These are phyloP conservation scores for Drosophila yakuba DNA, from an alignment of 1,140 invertebrate species.

Conservation along the genomic window DNA sequence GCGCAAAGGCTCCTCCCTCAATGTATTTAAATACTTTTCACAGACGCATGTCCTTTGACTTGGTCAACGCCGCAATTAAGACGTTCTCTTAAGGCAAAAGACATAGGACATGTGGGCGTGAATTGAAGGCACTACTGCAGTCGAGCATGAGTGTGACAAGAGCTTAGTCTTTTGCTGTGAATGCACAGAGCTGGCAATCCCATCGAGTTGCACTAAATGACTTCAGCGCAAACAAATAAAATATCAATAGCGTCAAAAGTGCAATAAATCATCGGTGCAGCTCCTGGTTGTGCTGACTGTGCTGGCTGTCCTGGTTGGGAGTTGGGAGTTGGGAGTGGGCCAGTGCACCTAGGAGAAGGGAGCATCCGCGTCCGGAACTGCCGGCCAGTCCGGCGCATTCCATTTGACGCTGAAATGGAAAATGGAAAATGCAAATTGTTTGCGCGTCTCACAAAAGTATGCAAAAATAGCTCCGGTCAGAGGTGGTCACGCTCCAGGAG, in stretches of 20 bases:
- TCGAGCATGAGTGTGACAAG: too few relatives aligned
- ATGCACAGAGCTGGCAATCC: background rate
- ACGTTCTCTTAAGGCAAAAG: background rate
- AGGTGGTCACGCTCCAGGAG: conserved; percentile 16
- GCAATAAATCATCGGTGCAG: conserved; percentile 66
- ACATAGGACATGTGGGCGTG: background rate
- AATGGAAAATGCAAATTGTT: conserved; percentile 79
- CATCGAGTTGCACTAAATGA: conserved; percentile 49
- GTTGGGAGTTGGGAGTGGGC: too few relatives aligned
- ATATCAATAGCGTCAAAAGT: conserved; percentile 75
- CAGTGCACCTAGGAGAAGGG: background rate
- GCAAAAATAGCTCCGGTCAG: conserved; percentile 56
- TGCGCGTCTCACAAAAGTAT: conserved; percentile 67
- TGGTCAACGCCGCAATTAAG: conserved; percentile 19
- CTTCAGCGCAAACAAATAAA: conserved; percentile 75
- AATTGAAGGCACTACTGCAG: background rate
- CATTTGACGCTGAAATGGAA: conserved; percentile 71
- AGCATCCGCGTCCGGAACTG: background rate
- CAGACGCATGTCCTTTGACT: conserved; percentile 34
- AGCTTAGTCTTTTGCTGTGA: too few relatives aligned
- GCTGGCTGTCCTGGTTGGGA: background rate
- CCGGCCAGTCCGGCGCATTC: conserved; percentile 28
- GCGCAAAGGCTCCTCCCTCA: background rate
- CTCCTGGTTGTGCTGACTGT: conserved; percentile 1
- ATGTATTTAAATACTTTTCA: conserved; percentile 72